phyloP scores from a whole-genome alignment of 2,797 vertebrate genomes.

The Spea hammondii region DNA sequence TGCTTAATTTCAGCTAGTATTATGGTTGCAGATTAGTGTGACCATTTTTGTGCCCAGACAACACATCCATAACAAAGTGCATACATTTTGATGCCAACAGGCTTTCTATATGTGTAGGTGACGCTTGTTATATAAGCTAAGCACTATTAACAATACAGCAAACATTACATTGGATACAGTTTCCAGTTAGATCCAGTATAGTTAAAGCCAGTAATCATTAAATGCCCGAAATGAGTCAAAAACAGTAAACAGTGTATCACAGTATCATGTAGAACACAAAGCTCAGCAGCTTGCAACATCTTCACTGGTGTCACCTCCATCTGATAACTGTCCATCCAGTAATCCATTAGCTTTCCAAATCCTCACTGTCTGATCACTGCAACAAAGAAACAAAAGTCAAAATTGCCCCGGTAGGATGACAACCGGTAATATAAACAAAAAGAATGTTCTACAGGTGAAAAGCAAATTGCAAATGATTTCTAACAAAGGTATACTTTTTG shows the following conservation, averaged over 20 bases:
- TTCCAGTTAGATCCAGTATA: constrained; percentile 56
- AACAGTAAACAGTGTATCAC: constrained; percentile 54
- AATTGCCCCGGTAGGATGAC: not conserved
- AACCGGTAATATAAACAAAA: too few relatives aligned
- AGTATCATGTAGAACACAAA: constrained; percentile 49
- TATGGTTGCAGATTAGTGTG: constrained; percentile 22
- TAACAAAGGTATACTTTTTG: too few relatives aligned
- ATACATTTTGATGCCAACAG: constrained; percentile 53
- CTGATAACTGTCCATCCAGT: constrained; percentile 74
- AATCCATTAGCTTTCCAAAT: constrained; percentile 87
- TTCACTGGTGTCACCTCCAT: constrained; percentile 70
- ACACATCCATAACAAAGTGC: constrained; percentile 56
- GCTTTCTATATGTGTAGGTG: constrained; percentile 31
- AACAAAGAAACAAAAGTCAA: constrained; percentile 45
- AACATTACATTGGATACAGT: constrained; percentile 9
- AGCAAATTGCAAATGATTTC: too few relatives aligned
- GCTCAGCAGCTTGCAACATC: constrained; percentile 69
- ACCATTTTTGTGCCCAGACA: not conserved
- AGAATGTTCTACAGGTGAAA: too few relatives aligned
- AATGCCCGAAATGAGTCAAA: constrained; percentile 56
- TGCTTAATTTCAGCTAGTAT: constrained; percentile 51
- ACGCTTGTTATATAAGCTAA: constrained; percentile 57
- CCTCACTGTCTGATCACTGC: constrained; percentile 91
- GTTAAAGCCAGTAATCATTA: constrained; percentile 56
- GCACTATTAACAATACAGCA: constrained; percentile 60